A percentile compares a stretch with the other conserved stretches of the same genome.
Evolutionary conservation across 2,888 invertebrate genomes (phyloP).

Genomic region (Metopia argyrocephala): DNA sequence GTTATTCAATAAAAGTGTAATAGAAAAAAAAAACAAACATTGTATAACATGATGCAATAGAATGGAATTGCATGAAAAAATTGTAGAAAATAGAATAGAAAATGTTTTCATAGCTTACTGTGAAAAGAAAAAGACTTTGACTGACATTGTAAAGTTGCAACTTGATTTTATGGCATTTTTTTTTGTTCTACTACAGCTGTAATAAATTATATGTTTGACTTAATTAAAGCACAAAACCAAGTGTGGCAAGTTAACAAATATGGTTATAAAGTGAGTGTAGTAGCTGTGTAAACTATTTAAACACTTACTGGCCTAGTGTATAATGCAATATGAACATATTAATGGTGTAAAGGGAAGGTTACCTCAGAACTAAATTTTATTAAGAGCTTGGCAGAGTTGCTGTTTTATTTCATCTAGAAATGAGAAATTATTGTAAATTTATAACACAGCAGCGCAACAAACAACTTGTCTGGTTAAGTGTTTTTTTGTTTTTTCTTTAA

Average conservation of each 20-base stretch:
- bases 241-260: constrained; percentile 59
- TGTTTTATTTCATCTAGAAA: constrained; percentile 45
- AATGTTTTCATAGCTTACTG: too few species aligned
- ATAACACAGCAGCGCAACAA: not conserved
- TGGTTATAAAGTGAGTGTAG: constrained; percentile 34
- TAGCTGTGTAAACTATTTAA: not conserved
- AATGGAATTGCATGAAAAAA: constrained; percentile 10
- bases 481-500: not conserved
- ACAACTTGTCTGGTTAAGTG: constrained; percentile 30
- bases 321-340: not conserved
- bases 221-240: constrained; percentile 60
- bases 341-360: not conserved
- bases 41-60: constrained; percentile 50
- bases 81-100: too few species aligned
- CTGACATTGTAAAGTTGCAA: constrained; percentile 27
- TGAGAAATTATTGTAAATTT: constrained; percentile 23
- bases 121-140: not conserved
- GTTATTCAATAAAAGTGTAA: not conserved
- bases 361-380: too few species aligned
- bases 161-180: constrained; percentile 7
- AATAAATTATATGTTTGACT: constrained; percentile 54
- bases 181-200: not conserved
- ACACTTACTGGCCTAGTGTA: not conserved
- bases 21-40: not conserved
- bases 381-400: too few species aligned